Evolutionary conservation across 2,113 vertebrate species (phyloP).

Genomic region (Phylloscopus trochiloides): DNA sequence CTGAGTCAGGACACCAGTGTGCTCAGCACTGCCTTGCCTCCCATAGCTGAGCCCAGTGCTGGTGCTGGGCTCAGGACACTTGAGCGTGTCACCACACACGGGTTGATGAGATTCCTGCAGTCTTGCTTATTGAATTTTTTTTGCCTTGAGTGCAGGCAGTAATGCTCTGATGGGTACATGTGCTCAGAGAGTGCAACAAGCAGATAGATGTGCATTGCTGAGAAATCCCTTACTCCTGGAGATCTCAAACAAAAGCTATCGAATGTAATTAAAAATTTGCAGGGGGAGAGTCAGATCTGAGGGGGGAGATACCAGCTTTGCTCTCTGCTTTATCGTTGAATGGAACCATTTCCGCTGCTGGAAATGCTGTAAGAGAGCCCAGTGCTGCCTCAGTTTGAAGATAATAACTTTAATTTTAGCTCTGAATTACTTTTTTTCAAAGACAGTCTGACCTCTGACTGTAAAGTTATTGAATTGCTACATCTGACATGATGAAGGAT

Average conservation of each 20-base stretch:
- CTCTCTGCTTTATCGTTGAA: slow-evolving; percentile 44
- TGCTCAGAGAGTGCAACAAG: background rate
- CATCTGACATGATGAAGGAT: slow-evolving; percentile 24
- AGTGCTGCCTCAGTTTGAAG: slow-evolving; percentile 60
- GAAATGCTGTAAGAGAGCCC: background rate
- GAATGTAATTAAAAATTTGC: slow-evolving; percentile 54
- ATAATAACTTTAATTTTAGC: slow-evolving; percentile 81
- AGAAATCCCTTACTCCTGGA: slow-evolving; percentile 33
- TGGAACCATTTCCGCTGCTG: background rate
- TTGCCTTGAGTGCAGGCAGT: background rate
- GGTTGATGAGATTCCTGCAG: background rate
- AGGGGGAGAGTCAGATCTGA: slow-evolving; percentile 38
- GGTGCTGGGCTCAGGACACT: background rate
- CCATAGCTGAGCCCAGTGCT: background rate
- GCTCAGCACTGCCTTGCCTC: background rate
- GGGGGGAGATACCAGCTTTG: slow-evolving; percentile 45
- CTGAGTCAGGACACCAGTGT: background rate
- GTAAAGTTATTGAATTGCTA: slow-evolving; percentile 74
- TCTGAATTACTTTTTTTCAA: slow-evolving; percentile 79
- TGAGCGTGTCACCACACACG: background rate
- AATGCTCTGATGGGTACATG: background rate
- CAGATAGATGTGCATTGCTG: slow-evolving; percentile 36
- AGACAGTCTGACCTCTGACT: slow-evolving; percentile 78
- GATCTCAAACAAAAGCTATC: slow-evolving; percentile 55
- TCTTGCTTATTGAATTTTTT: background rate